phyloP scores from a whole-genome alignment of 2,888 invertebrate species.

The Cenopis cana region DNA sequence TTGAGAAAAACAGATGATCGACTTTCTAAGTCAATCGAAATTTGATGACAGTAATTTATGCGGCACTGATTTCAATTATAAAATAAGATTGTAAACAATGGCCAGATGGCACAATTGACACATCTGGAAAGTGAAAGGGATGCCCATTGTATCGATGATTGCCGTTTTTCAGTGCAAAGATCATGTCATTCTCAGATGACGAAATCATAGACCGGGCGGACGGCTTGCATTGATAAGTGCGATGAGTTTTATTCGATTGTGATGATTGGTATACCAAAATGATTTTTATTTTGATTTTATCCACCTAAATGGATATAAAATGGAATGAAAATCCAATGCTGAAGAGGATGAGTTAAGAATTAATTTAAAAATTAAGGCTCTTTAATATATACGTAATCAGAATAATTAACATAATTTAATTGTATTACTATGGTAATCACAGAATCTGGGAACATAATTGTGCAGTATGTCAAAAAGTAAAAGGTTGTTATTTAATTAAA shows the following conservation, averaged over 20 bases:
- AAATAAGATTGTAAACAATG: conserved; percentile 41
- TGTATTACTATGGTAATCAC: no score
- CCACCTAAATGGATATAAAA: no score
- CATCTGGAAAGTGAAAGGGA: conserved; percentile 79
- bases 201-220: conserved; percentile 56
- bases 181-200: conserved; percentile 79
- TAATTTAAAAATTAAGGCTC: no score
- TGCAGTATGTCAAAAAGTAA: no score
- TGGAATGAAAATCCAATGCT: no score
- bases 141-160: conserved; percentile 69
- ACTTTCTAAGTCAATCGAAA: conserved; percentile 25
- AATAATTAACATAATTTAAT: no score
- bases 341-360: no score
- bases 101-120: conserved; percentile 71
- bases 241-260: background rate
- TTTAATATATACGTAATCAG: no score
- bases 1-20: background rate
- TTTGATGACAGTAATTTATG: conserved; percentile 33
- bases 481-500: no score
- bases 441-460: no score
- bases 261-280: background rate
- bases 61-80: conserved; percentile 39
- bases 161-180: conserved; percentile 71
- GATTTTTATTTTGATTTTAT: background rate
- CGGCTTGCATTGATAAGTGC: conserved; percentile 19